Evolutionary conservation across 2,113 vertebrate species (phyloP), one percentile per base, ranked within the genome.

Genomic region (Alaudala cheleensis): DNA sequence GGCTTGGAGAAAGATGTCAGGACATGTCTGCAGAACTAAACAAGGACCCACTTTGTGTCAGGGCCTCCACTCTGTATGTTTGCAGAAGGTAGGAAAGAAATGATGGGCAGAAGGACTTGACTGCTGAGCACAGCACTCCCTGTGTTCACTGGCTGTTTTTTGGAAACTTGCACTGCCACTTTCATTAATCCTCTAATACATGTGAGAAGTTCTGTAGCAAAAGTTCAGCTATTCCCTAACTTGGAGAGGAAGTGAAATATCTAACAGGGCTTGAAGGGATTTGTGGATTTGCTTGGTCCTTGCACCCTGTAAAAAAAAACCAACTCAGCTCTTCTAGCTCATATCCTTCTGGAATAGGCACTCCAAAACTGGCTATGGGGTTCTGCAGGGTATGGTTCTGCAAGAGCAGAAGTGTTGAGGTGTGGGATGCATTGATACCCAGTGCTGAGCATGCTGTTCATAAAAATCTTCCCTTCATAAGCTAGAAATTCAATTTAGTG

Each of bases 371-470:
- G 26, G 26, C 53, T 17, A 37, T 49, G 40, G 14, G 31, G 12
- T 44, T 85, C 0, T 1, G n/a, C 26, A 67, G 66, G n/a, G 0
- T 14, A 3, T 2, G 2, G 24, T 64, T 76, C 44, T 60, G 11
- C 11, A 22, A 56, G 44, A 79, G 19, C 57, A 47, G 8, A 12
- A 0, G 24, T 64, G 3, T 58, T 56, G n/a, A 58, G 54, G 42
- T 81, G 6, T 33, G 71, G 10, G 20, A 7, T 53, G 10, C 15
- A 13, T 22, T 77, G 34, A 28, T 67, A 24, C 47, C n/a, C 39
- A 22, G 1, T 26, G 60, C 26, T 39, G 50, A 80, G 42, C 45
- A 2, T 39, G 7, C 40, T 56, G 45, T 31, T 85, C 9, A 2
- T 53, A 64, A 56, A 5, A 70, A 24, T 6, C 17, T 81, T 11